Evolutionary conservation across 2,888 invertebrate species (phyloP), one percentile per base, ranked within the genome.

Genomic region (Spicauda simplicius): DNA sequence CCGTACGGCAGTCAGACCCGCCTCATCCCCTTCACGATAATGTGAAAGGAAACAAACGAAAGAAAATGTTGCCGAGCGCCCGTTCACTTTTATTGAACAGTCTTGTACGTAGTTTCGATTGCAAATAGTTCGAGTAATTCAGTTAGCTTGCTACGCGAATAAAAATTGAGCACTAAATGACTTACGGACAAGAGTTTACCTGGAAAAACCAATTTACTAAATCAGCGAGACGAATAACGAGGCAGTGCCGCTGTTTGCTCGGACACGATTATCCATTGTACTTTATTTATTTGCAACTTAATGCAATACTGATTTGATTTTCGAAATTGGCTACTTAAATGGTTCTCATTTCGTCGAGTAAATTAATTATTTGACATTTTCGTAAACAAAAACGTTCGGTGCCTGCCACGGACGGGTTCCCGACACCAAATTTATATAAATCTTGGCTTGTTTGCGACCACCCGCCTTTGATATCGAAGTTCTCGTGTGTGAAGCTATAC

Each of bases 31-130:
- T 82, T 80, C 77, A 82, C 86, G 85, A 88, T 91, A 85, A 90
- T 88, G 81, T 90, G 87, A 92, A 92, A 91, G 88, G 91, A 90
- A 92, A 91, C 91, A 90, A 90, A 89, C 87, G 90, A 86, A 92
- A 88, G 92, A 91, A 92, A 92, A 91, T 91, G 91, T 91, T 90
- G 85, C 87, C 83, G 80, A 87, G 88, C 83, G 86, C 85, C 82
- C 82, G 88, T 86, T 86, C 85, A 81, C 84, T 86, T 91, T 90
- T 91, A 91, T 91, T 88, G 88, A 86, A 85, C 84, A 83, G 83
- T 79, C 83, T 84, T 84, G 83, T 84, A 82, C 82, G 82, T 84
- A 90, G 90, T 90, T 90, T 87, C 89, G 85, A 91, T 91, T 90
- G 90, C 90, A 90, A 91, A 91, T 90, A 90, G 91, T 87, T 88